Evolutionary conservation across 1,140 invertebrate genomes (phyloP).

Genomic region (Sarcophaga peregrina): DNA sequence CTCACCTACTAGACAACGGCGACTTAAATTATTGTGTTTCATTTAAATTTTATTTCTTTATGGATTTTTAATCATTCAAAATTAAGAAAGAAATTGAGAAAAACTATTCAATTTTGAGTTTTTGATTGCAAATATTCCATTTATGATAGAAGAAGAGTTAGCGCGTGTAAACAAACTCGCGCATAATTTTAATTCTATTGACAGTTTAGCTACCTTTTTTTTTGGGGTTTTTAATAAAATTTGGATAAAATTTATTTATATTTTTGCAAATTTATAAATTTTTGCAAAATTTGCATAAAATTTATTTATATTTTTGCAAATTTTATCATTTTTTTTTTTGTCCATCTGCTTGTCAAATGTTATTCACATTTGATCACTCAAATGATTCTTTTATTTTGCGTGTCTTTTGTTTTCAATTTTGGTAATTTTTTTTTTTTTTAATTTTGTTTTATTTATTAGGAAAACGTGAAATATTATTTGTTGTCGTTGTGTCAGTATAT

Average conservation of each 20-base stretch:
- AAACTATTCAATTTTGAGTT: too few relatives aligned
- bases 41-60: too few relatives aligned
- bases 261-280: neutral
- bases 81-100: too few relatives aligned
- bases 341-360: neutral
- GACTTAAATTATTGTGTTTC: too few relatives aligned
- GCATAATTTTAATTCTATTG: neutral
- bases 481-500: neutral
- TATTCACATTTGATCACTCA: conserved; percentile 13
- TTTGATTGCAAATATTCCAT: too few relatives aligned
- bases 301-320: neutral
- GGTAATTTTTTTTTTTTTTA: neutral
- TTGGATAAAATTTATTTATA: neutral
- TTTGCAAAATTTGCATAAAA: neutral
- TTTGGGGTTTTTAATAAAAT: neutral
- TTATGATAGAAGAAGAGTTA: too few relatives aligned
- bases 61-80: too few relatives aligned
- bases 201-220: neutral
- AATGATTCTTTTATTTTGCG: too few relatives aligned
- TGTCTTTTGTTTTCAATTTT: too few relatives aligned
- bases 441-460: neutral
- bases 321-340: too few relatives aligned
- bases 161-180: too few relatives aligned
- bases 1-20: too few relatives aligned
- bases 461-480: conserved; percentile 10